Percentiles rank a stretch among this genome's conserved stretches.
phyloP scores from a whole-genome alignment of 2,888 invertebrate genomes.

The Xestia xanthographa region DNA sequence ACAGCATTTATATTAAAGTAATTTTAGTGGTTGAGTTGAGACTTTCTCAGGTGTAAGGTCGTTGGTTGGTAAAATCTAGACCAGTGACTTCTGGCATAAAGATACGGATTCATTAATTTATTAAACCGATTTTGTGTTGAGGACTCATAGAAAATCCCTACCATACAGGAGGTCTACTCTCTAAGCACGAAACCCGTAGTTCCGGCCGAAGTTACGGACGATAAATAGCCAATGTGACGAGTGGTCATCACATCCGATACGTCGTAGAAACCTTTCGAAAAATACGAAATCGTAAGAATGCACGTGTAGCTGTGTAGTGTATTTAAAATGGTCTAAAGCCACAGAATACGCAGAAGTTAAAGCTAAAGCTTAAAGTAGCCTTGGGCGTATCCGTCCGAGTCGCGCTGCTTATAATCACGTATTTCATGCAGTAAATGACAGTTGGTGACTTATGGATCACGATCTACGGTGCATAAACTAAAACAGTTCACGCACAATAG shows the following conservation, averaged over 20 bases:
- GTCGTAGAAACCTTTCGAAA: neutral
- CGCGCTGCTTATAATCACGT: neutral
- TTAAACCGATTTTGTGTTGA: neutral
- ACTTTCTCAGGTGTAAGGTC: neutral
- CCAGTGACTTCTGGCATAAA: neutral
- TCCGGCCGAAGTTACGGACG: too few species aligned
- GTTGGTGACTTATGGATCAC: conserved; percentile 28
- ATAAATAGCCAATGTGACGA: too few species aligned
- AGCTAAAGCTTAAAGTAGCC: neutral
- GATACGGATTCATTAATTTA: neutral
- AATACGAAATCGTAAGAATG: neutral
- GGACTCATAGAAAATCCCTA: neutral
- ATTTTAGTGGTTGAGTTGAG: neutral
- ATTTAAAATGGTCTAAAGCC: neutral
- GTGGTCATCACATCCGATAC: too few species aligned
- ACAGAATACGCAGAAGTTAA: neutral
- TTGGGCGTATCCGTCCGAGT: conserved; percentile 15
- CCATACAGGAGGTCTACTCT: too few species aligned
- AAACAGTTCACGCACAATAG: neutral
- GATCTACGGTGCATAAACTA: neutral
- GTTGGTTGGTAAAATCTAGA: neutral
- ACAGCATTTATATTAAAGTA: neutral
- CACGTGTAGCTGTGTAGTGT: neutral
- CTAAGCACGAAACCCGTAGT: too few species aligned
- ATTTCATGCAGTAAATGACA: conserved; percentile 18